Percentiles rank a stretch among this genome's conserved stretches.
phyloP scores from a whole-genome alignment of 2,888 invertebrate species.

The Seira musarum region DNA sequence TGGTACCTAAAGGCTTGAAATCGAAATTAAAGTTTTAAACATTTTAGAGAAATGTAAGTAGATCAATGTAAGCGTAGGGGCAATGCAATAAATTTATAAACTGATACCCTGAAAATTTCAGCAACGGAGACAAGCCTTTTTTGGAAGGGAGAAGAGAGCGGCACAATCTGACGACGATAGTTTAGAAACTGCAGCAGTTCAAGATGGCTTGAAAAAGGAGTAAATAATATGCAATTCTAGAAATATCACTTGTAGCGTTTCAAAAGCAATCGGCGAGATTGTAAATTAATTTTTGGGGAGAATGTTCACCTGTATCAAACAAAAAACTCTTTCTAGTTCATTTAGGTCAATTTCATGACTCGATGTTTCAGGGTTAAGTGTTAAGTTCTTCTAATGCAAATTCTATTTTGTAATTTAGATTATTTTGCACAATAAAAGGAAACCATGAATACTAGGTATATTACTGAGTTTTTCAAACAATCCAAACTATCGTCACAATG shows the following conservation, averaged over 20 bases:
- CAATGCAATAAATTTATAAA: slow-evolving; percentile 8
- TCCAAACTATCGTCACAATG: not conserved
- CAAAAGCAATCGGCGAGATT: slow-evolving; percentile 43
- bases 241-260: slow-evolving; percentile 13
- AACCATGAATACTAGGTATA: not conserved
- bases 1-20: slow-evolving; percentile 34
- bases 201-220: slow-evolving; percentile 25
- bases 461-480: not conserved
- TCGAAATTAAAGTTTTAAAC: not conserved
- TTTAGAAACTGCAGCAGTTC: slow-evolving; percentile 6
- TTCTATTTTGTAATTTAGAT: not conserved
- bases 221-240: slow-evolving; percentile 10
- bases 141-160: slow-evolving; percentile 65
- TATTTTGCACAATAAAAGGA: not conserved
- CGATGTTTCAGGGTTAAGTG: not conserved
- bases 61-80: not conserved
- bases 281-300: slow-evolving; percentile 26
- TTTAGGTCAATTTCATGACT: not conserved
- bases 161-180: slow-evolving; percentile 25
- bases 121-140: slow-evolving; percentile 61
- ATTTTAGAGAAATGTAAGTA: not conserved
- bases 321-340: not conserved
- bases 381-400: not conserved
- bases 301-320: slow-evolving; percentile 52
- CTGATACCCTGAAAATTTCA: too few relatives aligned